phyloP scores from a whole-genome alignment of 2,797 vertebrate species.

The Mus spretus region DNA sequence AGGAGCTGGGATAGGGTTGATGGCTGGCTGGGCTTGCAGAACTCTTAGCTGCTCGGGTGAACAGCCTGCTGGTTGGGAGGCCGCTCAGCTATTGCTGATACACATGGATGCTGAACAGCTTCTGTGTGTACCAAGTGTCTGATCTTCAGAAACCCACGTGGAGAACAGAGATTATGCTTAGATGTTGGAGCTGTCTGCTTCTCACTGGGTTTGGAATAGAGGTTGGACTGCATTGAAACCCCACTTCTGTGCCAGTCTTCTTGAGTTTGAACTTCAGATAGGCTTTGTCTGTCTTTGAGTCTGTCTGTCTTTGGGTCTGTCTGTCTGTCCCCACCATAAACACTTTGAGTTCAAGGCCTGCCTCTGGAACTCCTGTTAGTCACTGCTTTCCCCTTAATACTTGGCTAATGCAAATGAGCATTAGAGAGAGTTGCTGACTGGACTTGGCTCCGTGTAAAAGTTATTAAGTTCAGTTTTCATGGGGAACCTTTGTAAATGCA shows the following conservation, averaged over 20 bases:
- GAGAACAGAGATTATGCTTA: not conserved
- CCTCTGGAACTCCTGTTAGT: not conserved
- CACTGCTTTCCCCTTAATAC: not conserved
- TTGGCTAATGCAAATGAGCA: not conserved
- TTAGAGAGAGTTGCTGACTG: not conserved
- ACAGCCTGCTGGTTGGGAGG: accelerated
- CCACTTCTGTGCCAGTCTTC: not conserved
- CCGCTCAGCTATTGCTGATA: accelerated
- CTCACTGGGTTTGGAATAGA: not conserved
- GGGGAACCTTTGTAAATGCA: not conserved
- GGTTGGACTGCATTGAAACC: not conserved
- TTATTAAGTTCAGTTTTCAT: not conserved
- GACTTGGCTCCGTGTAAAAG: conserved; percentile 24
- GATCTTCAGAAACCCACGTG: not conserved
- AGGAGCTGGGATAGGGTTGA: too few species aligned
- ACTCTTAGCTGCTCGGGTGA: not conserved
- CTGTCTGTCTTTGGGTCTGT: not conserved
- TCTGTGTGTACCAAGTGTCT: not conserved
- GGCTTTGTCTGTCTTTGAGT: not conserved
- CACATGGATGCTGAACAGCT: accelerated
- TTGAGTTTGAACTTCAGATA: conserved; percentile 46
- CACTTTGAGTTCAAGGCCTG: not conserved
- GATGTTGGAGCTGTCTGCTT: not conserved
- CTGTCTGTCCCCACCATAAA: not conserved
- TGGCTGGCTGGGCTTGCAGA: too few species aligned